phyloP scores from a whole-genome alignment of 2,888 invertebrate genomes.

The Drosophila vallismaia region DNA sequence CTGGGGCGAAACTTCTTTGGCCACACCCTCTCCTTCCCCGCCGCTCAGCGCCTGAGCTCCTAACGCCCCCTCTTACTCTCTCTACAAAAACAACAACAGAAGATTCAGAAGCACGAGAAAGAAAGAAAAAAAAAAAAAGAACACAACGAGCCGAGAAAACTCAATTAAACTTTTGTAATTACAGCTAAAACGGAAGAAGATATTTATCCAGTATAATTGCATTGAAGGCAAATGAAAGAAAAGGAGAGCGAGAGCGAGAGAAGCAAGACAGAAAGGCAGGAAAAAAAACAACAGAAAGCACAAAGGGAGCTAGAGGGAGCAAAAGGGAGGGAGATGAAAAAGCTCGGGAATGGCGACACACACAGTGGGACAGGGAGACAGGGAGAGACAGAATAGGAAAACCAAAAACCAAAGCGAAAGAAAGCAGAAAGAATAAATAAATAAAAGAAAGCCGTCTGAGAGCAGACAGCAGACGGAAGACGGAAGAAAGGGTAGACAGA shows the following conservation, averaged over 20 bases:
- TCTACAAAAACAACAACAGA: conserved; percentile 35
- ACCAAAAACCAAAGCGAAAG: conserved; percentile 57
- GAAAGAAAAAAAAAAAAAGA: conserved; percentile 32
- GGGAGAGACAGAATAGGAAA: conserved; percentile 24
- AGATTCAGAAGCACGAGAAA: conserved; percentile 18
- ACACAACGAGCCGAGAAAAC: conserved; percentile 81
- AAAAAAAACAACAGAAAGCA: conserved; percentile 14
- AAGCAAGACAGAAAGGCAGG: conserved; percentile 3
- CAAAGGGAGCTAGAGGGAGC: background rate
- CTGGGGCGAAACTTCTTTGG: conserved; percentile 64
- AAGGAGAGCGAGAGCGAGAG: conserved; percentile 37
- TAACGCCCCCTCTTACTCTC: conserved; percentile 41
- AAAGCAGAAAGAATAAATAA: conserved; percentile 68
- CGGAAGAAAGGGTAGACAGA: conserved; percentile 10
- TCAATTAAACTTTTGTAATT: conserved; percentile 84
- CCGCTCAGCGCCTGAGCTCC: background rate
- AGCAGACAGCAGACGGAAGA: conserved; percentile 7
- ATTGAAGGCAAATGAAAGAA: conserved; percentile 82
- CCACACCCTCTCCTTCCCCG: conserved; percentile 7
- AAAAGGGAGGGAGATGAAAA: background rate
- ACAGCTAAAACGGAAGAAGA: conserved; percentile 83
- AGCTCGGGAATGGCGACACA: conserved; percentile 10
- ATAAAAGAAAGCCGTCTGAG: conserved; percentile 52
- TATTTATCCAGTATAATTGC: conserved; percentile 84
- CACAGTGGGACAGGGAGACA: background rate